Evolutionary conservation across 2,113 vertebrate genomes (phyloP), one percentile per base, ranked within the genome.

Genomic region (Ammodytes marinus): DNA sequence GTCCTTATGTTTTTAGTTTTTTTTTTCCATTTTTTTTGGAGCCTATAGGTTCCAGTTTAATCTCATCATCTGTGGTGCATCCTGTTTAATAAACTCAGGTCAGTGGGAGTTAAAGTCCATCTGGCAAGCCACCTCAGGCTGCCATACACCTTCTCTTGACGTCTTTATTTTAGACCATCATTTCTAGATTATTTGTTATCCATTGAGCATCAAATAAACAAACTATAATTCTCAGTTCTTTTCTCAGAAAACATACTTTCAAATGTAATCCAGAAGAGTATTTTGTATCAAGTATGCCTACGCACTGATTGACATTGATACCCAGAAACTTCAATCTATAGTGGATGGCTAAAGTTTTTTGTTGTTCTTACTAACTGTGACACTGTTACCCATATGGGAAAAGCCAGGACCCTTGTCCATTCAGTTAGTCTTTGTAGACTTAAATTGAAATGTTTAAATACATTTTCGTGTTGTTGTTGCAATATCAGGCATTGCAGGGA

Each of bases 1-100:
- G 75, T 71, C 37, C 57, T 69, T 53, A n/a, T 19, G 49, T 83
- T 81, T 60, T 83, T 74, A 35, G 0, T 49, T 27, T 27, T 27
- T 27, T 27, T 27, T 27, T 27, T 27, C 27, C 27, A 1, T 27
- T 27, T 27, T 27, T 27, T 27, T 27, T 27, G 27, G 37, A 70
- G 45, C 14, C n/a, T 19, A 68, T 27, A 50, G 37, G 73, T 76
- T 70, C 60, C 54, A 73, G 69, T 59, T 59, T 13, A 74, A 45
- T 74, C 19, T 61, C 17, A 67, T 79, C 69, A 72, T 78, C 27
- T 86, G 71, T 52, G 79, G 74, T 60, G 46, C 46, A 52, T 63
- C n/a, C 40, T 77, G 47, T 79, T 77, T 83, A 69, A 60, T 68
- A 67, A 77, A 68, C 64, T 43, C 9, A 17, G 55, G 42, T 71